phyloP scores from a whole-genome alignment of 1,140 invertebrate genomes.

The Cydia splendana region DNA sequence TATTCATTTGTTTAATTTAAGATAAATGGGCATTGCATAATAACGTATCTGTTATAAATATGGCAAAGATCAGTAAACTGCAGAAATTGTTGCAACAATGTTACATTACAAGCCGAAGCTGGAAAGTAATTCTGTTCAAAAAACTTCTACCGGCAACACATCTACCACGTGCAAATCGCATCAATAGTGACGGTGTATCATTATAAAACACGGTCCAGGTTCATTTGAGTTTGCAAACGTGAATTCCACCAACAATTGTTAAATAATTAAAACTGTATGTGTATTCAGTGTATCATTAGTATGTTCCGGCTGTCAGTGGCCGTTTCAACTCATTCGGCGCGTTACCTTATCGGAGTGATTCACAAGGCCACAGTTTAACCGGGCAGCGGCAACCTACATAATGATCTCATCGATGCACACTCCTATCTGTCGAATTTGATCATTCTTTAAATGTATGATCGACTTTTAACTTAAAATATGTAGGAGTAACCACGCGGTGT shows the following conservation, averaged over 20 bases:
- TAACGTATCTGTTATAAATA: too few species aligned
- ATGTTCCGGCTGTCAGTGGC: conserved; percentile 20
- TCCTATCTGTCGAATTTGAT: conserved; percentile 39
- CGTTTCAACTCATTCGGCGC: conserved; percentile 46
- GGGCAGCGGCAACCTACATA: conserved; percentile 62
- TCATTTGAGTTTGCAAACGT: neutral
- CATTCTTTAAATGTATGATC: conserved; percentile 37
- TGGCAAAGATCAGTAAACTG: too few species aligned
- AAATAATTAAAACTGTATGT: neutral
- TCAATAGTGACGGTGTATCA: too few species aligned
- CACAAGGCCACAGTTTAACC: conserved; percentile 75
- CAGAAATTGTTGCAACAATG: too few species aligned
- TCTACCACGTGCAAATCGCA: too few species aligned
- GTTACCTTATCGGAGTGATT: conserved; percentile 70
- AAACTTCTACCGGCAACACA: too few species aligned
- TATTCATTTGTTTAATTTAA: too few species aligned
- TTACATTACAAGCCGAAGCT: too few species aligned
- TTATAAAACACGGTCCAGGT: neutral
- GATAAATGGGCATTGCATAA: too few species aligned
- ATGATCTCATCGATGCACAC: conserved; percentile 62
- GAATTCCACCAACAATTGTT: neutral
- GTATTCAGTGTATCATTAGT: neutral
- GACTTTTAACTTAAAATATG: conserved; percentile 39
- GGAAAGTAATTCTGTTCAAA: too few species aligned
- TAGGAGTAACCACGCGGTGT: neutral